phyloP scores from a whole-genome alignment of 2,888 invertebrate genomes.

The Pseudanteris insignis region DNA sequence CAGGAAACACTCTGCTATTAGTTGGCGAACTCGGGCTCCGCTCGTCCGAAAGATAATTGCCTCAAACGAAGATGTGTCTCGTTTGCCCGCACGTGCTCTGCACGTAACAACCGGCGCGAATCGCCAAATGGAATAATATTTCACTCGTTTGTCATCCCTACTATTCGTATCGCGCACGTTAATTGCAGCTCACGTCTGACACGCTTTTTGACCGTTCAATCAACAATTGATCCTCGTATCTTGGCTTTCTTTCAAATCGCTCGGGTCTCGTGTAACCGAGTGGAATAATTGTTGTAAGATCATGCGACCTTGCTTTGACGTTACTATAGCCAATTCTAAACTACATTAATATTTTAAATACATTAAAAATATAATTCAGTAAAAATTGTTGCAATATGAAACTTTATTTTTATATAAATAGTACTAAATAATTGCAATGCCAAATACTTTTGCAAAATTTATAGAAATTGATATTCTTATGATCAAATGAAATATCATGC shows the following conservation, averaged over 20 bases:
- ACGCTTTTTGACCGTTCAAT: conserved; percentile 12
- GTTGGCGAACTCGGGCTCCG: conserved; percentile 56
- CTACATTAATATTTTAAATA: too few species aligned
- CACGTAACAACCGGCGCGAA: conserved; percentile 31
- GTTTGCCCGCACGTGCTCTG: conserved; percentile 37
- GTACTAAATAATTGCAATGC: too few species aligned
- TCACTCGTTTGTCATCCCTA: conserved; percentile 27
- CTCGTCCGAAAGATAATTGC: conserved; percentile 60
- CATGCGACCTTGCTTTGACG: too few species aligned
- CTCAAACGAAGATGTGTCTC: conserved; percentile 57
- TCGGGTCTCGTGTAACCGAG: too few species aligned
- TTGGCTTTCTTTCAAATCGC: neutral
- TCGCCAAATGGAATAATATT: conserved; percentile 37
- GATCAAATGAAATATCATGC: too few species aligned
- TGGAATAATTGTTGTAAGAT: too few species aligned
- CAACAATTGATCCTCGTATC: neutral
- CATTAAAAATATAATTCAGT: too few species aligned
- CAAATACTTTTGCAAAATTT: too few species aligned
- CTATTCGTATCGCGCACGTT: conserved; percentile 14
- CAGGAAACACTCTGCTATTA: conserved; percentile 61
- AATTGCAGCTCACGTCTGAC: conserved; percentile 9
- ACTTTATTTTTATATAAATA: too few species aligned
- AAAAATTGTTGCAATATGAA: too few species aligned
- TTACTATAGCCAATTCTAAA: too few species aligned
- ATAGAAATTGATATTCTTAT: too few species aligned